Conservation (phyloP, 2,797 vertebrate species). For the Odontamblyopus lacepedii region DNA sequence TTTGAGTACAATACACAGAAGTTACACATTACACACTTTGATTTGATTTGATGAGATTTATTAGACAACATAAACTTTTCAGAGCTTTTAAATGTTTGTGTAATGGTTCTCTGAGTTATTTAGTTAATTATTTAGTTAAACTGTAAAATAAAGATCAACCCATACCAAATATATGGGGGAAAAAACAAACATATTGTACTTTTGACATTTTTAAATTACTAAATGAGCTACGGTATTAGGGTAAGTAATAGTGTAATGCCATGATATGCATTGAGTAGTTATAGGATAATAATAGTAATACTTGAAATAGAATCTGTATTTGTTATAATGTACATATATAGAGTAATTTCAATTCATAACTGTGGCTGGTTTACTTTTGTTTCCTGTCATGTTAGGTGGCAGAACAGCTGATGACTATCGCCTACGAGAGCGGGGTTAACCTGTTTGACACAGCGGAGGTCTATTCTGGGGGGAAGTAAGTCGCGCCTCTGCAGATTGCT, state of each 20-base stretch:
- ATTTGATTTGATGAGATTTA: too few species aligned
- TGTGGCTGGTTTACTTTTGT: not conserved
- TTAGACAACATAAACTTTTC: too few species aligned
- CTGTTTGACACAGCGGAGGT: conserved; percentile 94
- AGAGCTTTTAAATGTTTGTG: too few species aligned
- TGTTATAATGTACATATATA: not conserved
- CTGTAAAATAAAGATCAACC: not conserved
- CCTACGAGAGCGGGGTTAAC: conserved; percentile 92
- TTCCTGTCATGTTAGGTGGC: conserved; percentile 80
- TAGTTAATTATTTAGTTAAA: too few species aligned
- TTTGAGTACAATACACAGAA: too few species aligned
- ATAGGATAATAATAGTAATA: too few species aligned
- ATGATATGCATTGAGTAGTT: too few species aligned
- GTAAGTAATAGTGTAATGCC: not conserved
- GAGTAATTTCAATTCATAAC: not conserved
- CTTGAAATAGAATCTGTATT: not conserved
- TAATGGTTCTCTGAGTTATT: too few species aligned
- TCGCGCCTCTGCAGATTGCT: conserved; percentile 37
- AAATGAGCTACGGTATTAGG: not conserved
- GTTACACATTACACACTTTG: too few species aligned
- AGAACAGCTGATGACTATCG: conserved; percentile 93
- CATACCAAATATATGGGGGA: too few species aligned
- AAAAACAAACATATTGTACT: not conserved
- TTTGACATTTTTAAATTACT: not conserved
- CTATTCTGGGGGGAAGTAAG: conserved; percentile 84